These are phyloP conservation scores for Microcaecilia unicolor DNA, from an alignment of 2,797 vertebrate species.

Conservation along the genomic window DNA sequence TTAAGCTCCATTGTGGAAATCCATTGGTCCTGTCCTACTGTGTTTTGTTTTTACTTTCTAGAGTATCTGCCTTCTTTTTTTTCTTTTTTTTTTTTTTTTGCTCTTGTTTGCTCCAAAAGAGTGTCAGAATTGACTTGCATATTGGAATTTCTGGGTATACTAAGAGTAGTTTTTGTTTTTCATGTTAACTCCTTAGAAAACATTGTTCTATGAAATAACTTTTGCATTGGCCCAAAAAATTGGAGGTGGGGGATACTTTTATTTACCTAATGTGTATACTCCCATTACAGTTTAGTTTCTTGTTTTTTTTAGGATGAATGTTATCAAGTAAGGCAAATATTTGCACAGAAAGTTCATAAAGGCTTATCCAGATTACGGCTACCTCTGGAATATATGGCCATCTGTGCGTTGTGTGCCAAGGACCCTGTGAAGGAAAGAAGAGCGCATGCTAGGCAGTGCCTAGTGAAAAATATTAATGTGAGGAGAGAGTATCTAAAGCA, in stretches of 20 bases:
- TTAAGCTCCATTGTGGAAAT: too few species aligned
- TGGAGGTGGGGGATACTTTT: too few species aligned
- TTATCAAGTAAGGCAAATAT: slow-evolving; percentile 94
- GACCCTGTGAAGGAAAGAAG: slow-evolving; percentile 92
- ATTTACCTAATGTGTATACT: too few species aligned
- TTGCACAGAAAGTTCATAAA: slow-evolving; percentile 94
- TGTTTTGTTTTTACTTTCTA: too few species aligned
- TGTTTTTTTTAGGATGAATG: slow-evolving; percentile 78
- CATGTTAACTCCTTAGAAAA: too few species aligned
- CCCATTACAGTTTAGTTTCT: background rate
- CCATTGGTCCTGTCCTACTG: too few species aligned
- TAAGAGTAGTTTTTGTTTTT: too few species aligned
- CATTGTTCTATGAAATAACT: too few species aligned
- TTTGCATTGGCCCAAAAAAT: too few species aligned
- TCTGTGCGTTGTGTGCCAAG: slow-evolving; percentile 93
- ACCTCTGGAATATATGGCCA: slow-evolving; percentile 92
- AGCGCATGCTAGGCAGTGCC: slow-evolving; percentile 91
- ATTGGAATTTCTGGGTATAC: background rate
- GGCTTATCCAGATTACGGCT: slow-evolving; percentile 86
- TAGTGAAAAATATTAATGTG: slow-evolving; percentile 95
- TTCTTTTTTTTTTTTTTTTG: too few species aligned
- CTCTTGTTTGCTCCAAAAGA: slow-evolving; percentile 3
- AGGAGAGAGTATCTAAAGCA: slow-evolving; percentile 94
- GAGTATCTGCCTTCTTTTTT: too few species aligned
- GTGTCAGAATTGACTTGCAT: background rate